A percentile compares a stretch with the other conserved stretches of the same genome.
Conservation (phyloP, 2,797 vertebrate genomes). For the Microchirus variegatus region DNA sequence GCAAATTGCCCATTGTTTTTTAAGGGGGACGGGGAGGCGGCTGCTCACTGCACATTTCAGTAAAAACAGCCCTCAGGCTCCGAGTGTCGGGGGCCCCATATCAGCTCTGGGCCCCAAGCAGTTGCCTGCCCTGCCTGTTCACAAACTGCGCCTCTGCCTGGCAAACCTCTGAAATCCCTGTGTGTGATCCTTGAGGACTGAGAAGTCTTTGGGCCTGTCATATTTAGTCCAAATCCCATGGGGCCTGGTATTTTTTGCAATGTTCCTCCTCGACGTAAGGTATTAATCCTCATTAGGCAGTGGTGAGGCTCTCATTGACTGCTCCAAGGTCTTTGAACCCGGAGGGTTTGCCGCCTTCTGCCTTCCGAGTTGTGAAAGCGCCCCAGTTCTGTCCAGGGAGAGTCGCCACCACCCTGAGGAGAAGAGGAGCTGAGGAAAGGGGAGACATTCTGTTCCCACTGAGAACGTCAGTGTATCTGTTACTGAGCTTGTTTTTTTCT, state of each 20-base stretch:
- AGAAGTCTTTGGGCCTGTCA: slow-evolving; percentile 64
- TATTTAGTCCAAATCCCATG: slow-evolving; percentile 71
- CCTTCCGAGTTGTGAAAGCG: slow-evolving; percentile 44
- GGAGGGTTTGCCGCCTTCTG: slow-evolving; percentile 48
- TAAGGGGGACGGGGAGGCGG: no score
- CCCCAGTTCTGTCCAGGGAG: slow-evolving; percentile 71
- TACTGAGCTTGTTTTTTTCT: not conserved
- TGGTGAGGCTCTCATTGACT: slow-evolving; percentile 75
- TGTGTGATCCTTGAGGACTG: slow-evolving; percentile 59
- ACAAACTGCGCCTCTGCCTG: no score
- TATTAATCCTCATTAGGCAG: slow-evolving; percentile 85
- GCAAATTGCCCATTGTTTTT: no score
- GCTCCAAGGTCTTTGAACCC: slow-evolving; percentile 69
- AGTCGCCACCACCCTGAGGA: slow-evolving; percentile 23
- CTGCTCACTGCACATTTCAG: no score
- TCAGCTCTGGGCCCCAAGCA: no score
- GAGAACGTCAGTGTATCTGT: slow-evolving; percentile 10
- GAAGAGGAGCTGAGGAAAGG: slow-evolving; percentile 19
- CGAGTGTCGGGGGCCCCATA: no score
- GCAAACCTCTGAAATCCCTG: slow-evolving; percentile 55
- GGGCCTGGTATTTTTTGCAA: slow-evolving; percentile 76
- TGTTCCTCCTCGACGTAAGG: slow-evolving; percentile 60
- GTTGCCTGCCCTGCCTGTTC: no score
- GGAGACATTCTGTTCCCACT: slow-evolving; percentile 17
- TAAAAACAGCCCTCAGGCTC: no score